Evolutionary conservation across 2,888 invertebrate species (phyloP).

Genomic region (Cerastis leucographa): DNA sequence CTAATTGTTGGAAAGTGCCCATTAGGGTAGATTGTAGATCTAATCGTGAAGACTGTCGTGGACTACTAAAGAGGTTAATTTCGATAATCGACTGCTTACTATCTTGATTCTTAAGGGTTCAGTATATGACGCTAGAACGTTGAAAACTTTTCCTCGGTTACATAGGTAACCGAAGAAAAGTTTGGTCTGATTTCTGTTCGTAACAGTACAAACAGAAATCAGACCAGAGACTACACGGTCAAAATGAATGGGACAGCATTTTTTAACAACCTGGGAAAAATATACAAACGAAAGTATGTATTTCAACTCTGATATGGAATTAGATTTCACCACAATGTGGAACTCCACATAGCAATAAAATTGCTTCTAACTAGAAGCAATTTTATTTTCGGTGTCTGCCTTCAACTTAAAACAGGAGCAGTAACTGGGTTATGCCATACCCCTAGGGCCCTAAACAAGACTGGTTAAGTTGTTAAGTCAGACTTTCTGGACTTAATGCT

Average conservation of each 20-base stretch:
- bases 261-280: neutral
- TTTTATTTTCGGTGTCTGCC: too few species aligned
- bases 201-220: neutral
- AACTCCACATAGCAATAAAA: too few species aligned
- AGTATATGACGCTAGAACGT: neutral
- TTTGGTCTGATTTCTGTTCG: too few species aligned
- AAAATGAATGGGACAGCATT: neutral
- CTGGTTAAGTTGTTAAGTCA: neutral
- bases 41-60: conserved; percentile 22
- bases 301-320: neutral
- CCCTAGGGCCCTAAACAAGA: too few species aligned
- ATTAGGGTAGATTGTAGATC: conserved; percentile 18
- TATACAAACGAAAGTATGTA: neutral
- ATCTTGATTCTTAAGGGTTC: neutral
- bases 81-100: neutral
- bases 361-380: too few species aligned
- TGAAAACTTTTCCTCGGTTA: neutral
- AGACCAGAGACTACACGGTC: neutral
- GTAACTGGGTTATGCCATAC: too few species aligned
- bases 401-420: too few species aligned
- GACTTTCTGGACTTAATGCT: neutral
- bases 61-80: neutral
- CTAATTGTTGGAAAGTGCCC: conserved; percentile 41
- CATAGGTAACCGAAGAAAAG: neutral
- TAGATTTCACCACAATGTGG: neutral